phyloP scores from a whole-genome alignment of 2,888 invertebrate genomes.

The Drosophila formosana region DNA sequence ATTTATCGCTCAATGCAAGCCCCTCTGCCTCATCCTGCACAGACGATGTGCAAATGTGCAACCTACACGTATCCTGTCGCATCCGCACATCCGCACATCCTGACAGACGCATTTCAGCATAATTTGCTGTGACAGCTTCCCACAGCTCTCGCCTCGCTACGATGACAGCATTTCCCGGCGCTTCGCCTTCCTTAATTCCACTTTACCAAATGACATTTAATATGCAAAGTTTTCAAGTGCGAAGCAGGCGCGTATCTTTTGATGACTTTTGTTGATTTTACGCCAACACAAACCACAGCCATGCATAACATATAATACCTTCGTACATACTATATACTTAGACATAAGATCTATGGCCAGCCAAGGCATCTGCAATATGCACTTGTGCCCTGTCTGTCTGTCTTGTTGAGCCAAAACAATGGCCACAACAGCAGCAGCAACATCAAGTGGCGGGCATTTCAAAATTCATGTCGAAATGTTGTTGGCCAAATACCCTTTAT shows the following conservation, averaged over 20 bases:
- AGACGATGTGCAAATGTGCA: constrained; percentile 66
- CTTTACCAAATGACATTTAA: constrained; percentile 83
- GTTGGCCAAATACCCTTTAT: constrained; percentile 78
- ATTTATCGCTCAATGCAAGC: constrained; percentile 77
- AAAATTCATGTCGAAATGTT: constrained; percentile 65
- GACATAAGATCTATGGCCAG: constrained; percentile 53
- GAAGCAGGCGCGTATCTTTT: constrained; percentile 73
- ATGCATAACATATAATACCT: constrained; percentile 18
- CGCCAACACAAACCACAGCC: constrained; percentile 47
- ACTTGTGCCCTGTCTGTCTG: constrained; percentile 30
- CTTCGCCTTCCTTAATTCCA: constrained; percentile 74
- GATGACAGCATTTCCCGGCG: constrained; percentile 54
- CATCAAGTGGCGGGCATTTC: constrained; percentile 61
- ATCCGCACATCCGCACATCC: constrained; percentile 50
- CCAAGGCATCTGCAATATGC: constrained; percentile 43
- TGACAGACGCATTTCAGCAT: constrained; percentile 80
- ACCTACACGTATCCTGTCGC: constrained; percentile 48
- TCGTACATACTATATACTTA: background rate
- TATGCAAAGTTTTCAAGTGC: constrained; percentile 79
- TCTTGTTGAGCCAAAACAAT: constrained; percentile 46
- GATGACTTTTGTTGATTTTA: constrained; percentile 82
- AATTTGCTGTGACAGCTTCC: constrained; percentile 77
- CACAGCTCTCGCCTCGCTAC: constrained; percentile 1
- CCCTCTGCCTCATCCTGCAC: background rate
- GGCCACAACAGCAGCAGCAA: constrained; percentile 43